Base-by-base conservation (phyloP, 2,888 invertebrate species). In the Yponomeuta plumbellus region DNA sequence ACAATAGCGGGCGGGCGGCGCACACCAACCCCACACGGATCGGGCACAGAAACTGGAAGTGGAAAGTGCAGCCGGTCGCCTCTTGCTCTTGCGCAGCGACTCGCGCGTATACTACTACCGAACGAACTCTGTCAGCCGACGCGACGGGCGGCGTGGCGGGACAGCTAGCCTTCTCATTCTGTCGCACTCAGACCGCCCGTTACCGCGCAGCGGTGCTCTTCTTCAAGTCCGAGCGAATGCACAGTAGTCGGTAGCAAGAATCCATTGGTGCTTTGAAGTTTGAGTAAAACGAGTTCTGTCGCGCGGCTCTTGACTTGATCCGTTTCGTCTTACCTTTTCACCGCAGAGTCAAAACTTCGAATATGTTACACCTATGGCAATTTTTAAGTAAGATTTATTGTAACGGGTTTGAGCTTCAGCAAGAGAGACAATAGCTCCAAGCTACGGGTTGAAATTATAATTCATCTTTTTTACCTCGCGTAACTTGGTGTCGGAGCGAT, bases 1-100 rank as follows among this genome's bases (percentile, higher is more conserved):
- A 76, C n/a, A 75, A 78, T 64, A 79, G 79, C 80, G 78, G 80
- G 79, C 80, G 78, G 80, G 80, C 79, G 77, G 79, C 84, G 74
- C 83, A 83, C 88, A 80, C 82, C 88, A 86, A 86, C 83, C 85
- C 86, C 86, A 79, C 78, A 76, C 80, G 84, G 75, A 81, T 84
- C 82, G 84, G 78, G 80, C 84, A 85, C 83, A 83, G 87, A 83
- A 83, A 90, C 88, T 89, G 88, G 84, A 84, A 82, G 70, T 89
- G 88, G 84, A 84, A 82, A 71, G 84, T 83, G 81, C 79, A 81
- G 79, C 78, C 80, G 80, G 78, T 80, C 80, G 79, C 82, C 80
- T 80, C 80, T 81, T 81, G 40, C 64, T 66, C 64, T 56, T 57
- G 80, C 81, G 79, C 81, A 78, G 79, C 75, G 75, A 73, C 77